Evolutionary conservation across 2,888 invertebrate genomes (phyloP).

Genomic region (Synanthedon tipuliformis): DNA sequence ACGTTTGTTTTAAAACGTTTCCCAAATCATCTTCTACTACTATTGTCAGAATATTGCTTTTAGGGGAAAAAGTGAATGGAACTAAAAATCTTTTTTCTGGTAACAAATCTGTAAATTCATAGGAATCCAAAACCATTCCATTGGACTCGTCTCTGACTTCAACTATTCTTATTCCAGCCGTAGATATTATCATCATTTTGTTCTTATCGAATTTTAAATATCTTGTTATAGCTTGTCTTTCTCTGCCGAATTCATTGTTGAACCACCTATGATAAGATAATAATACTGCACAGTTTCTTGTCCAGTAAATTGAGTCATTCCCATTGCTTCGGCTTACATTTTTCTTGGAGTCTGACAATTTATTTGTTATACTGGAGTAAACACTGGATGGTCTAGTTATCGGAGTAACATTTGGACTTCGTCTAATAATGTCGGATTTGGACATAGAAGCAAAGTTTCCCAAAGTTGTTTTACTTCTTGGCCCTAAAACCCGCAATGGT

Average conservation of each 20-base stretch:
- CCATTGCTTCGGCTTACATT: slow-evolving; percentile 49
- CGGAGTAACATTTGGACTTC: slow-evolving; percentile 65
- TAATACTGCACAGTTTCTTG: slow-evolving; percentile 74
- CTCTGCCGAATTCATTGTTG: slow-evolving; percentile 65
- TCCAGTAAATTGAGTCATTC: slow-evolving; percentile 72
- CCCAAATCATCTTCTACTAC: slow-evolving; percentile 77
- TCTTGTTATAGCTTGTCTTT: slow-evolving; percentile 64
- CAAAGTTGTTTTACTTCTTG: slow-evolving; percentile 64
- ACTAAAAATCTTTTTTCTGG: slow-evolving; percentile 71
- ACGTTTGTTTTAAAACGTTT: slow-evolving; percentile 74
- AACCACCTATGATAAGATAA: slow-evolving; percentile 75
- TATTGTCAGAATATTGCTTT: slow-evolving; percentile 65
- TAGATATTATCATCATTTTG: slow-evolving; percentile 73
- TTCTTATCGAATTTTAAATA: slow-evolving; percentile 66
- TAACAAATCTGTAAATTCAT: slow-evolving; percentile 71
- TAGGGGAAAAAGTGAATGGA: slow-evolving; percentile 62
- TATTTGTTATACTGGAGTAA: slow-evolving; percentile 58
- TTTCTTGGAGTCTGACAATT: slow-evolving; percentile 54
- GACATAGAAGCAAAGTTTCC: slow-evolving; percentile 64
- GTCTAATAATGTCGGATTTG: slow-evolving; percentile 53
- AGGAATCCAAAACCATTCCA: slow-evolving; percentile 73
- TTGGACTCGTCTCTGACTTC: slow-evolving; percentile 73
- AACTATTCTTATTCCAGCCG: slow-evolving; percentile 73
- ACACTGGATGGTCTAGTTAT: slow-evolving; percentile 64
- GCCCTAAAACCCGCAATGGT: slow-evolving; percentile 58